These are phyloP conservation scores for Blomia tropicalis DNA, from an alignment of 2,888 invertebrate species.

Conservation along the genomic window DNA sequence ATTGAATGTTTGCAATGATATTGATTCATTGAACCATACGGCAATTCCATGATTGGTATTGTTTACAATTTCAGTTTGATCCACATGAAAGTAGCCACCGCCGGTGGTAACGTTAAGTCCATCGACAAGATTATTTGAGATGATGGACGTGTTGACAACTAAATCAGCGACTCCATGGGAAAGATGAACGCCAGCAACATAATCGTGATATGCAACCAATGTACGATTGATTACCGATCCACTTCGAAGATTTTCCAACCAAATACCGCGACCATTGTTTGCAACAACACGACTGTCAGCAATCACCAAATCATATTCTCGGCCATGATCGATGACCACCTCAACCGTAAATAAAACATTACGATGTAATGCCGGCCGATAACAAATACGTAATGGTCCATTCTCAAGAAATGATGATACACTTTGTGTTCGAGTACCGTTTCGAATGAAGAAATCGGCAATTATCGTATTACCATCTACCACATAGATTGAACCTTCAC, in stretches of 20 bases:
- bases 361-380: constrained; percentile 53
- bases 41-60: constrained; percentile 81
- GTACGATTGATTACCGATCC: constrained; percentile 68
- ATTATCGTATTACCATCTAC: constrained; percentile 42
- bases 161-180: constrained; percentile 80
- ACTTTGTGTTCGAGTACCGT: constrained; percentile 72
- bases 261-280: constrained; percentile 87
- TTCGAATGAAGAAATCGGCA: constrained; percentile 54
- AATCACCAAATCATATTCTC: constrained; percentile 71
- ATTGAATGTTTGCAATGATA: constrained; percentile 56
- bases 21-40: constrained; percentile 72
- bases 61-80: constrained; percentile 62
- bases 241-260: constrained; percentile 74
- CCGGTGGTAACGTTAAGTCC: constrained; percentile 89
- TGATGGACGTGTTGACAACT: constrained; percentile 72
- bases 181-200: constrained; percentile 76
- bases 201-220: constrained; percentile 66
- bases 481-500: constrained; percentile 28
- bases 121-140: constrained; percentile 78
- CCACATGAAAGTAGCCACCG: constrained; percentile 82
- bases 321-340: constrained; percentile 40
- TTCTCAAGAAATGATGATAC: constrained; percentile 57
- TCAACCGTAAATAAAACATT: constrained; percentile 60
- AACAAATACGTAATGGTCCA: constrained; percentile 56
- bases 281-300: constrained; percentile 65